Conservation (phyloP, 1,140 invertebrate genomes). For the Camponotus pennsylvanicus region DNA sequence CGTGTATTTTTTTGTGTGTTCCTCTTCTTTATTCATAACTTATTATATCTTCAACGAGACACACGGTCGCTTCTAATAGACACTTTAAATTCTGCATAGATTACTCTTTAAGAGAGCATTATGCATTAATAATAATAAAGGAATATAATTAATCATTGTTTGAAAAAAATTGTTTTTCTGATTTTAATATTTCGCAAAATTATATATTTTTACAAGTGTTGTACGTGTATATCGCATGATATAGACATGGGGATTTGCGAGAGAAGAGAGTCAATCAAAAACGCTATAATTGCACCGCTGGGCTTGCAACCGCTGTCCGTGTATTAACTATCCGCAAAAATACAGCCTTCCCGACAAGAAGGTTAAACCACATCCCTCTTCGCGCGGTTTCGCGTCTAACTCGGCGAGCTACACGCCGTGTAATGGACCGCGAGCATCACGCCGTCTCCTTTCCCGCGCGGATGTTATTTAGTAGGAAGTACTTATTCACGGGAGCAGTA, state of each 20-base stretch:
- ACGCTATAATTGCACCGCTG: not conserved
- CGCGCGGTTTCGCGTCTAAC: slow-evolving; percentile 47
- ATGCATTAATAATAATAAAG: not conserved
- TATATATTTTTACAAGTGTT: not conserved
- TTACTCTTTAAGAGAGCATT: not conserved
- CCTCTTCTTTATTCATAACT: not conserved
- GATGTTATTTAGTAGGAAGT: slow-evolving; percentile 64
- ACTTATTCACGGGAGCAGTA: slow-evolving; percentile 66
- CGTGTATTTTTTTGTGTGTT: not conserved
- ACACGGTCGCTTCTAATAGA: not conserved
- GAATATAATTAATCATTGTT: not conserved
- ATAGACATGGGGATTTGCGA: not conserved
- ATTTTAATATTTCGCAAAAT: not conserved
- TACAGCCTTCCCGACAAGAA: slow-evolving; percentile 15
- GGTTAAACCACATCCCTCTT: slow-evolving; percentile 33
- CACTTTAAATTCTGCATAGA: not conserved
- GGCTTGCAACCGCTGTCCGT: not conserved
- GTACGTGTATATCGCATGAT: not conserved
- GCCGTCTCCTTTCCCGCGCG: slow-evolving; percentile 49
- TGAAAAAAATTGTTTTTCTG: not conserved
- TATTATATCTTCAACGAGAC: slow-evolving; percentile 1
- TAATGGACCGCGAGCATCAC: slow-evolving; percentile 42
- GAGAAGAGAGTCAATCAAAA: not conserved
- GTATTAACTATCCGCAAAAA: slow-evolving; percentile 34
- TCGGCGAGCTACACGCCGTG: slow-evolving; percentile 5